These are phyloP conservation scores for Circaetus gallicus DNA, from an alignment of 2,113 vertebrate species.

Conservation along the genomic window DNA sequence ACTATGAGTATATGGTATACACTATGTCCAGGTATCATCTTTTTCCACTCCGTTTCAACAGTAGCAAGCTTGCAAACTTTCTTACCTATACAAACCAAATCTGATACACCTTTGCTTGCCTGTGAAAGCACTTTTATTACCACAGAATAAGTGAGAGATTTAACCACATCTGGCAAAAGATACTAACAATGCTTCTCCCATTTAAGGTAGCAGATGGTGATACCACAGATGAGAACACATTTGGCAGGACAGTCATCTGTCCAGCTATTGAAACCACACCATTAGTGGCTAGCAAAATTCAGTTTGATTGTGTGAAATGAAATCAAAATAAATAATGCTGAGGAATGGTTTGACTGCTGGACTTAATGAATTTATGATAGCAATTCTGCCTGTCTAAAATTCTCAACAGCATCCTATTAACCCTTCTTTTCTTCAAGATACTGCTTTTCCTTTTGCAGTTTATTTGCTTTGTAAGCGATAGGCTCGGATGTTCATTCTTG, in stretches of 20 bases:
- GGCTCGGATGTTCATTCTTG: background rate
- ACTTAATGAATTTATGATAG: background rate
- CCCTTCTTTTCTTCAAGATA: background rate
- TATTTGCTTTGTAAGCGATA: background rate
- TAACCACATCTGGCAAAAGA: background rate
- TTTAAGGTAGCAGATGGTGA: conserved; percentile 29
- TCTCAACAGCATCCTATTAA: background rate
- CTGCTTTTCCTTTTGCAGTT: background rate
- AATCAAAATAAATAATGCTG: background rate
- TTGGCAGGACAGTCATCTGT: background rate
- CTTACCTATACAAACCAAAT: background rate
- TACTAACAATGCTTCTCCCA: background rate
- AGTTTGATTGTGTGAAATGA: background rate
- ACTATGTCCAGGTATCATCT: background rate
- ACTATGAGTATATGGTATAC: background rate
- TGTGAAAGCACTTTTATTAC: background rate
- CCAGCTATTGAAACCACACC: background rate
- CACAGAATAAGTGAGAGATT: background rate
- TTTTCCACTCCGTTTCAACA: background rate
- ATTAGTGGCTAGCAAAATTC: background rate
- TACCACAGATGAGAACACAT: background rate
- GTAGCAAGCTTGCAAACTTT: background rate
- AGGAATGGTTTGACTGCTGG: background rate
- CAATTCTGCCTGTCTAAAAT: background rate
- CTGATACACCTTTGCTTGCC: background rate